Evolutionary conservation across 2,888 invertebrate species (phyloP).

Genomic region (Stenolophus ochropezus): DNA sequence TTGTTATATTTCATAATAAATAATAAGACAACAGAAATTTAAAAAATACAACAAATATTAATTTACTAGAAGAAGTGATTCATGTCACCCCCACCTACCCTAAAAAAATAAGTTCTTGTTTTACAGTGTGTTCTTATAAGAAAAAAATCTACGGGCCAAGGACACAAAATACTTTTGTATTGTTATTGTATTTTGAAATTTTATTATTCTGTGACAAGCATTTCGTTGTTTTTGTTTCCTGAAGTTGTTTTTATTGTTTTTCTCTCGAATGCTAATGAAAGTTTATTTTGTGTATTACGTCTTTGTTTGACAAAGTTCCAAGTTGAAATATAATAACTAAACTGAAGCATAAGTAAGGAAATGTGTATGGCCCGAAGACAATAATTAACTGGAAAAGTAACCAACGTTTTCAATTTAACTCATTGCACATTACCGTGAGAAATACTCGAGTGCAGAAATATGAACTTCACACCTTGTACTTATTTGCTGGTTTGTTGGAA

Average conservation of each 20-base stretch:
- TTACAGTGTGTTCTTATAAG: no score
- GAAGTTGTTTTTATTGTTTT: not conserved
- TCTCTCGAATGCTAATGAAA: not conserved
- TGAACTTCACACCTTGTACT: not conserved
- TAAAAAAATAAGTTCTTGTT: no score
- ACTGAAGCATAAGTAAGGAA: constrained; percentile 21
- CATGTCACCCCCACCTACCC: no score
- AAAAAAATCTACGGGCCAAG: no score
- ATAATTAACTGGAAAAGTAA: constrained; percentile 21
- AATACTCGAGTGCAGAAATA: not conserved
- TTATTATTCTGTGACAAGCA: no score
- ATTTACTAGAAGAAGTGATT: no score
- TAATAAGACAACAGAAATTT: no score
- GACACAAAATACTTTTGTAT: no score
- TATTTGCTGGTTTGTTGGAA: not conserved
- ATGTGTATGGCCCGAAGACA: constrained; percentile 9
- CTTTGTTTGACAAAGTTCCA: not conserved
- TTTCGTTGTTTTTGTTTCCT: constrained; percentile 2
- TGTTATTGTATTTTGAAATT: no score
- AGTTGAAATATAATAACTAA: not conserved
- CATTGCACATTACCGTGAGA: not conserved
- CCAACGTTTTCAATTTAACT: constrained; percentile 29
- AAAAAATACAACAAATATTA: no score
- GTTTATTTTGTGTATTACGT: not conserved
- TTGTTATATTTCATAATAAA: no score